Conservation (phyloP, 2,888 invertebrate species). For the Rhamphomyia laevipes region DNA sequence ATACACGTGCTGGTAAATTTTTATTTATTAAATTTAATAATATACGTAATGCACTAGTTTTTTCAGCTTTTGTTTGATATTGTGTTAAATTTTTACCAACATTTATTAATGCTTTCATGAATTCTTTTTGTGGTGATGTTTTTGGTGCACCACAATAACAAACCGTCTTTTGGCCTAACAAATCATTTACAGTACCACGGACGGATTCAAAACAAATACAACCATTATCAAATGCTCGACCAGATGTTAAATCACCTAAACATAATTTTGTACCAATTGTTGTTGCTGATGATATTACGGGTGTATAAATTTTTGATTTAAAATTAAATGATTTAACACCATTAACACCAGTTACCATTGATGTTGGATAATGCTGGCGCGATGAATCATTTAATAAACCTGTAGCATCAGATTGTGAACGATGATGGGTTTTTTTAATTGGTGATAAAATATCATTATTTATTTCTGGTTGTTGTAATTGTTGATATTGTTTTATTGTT, state of each 20-base stretch:
- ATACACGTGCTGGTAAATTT: conserved; percentile 94
- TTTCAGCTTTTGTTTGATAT: conserved; percentile 77
- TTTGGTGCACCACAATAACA: conserved; percentile 74
- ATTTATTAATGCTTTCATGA: conserved; percentile 74
- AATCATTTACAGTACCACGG: conserved; percentile 62
- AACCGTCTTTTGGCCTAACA: conserved; percentile 62
- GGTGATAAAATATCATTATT: conserved; percentile 28
- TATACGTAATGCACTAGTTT: conserved; percentile 83
- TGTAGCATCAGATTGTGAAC: conserved; percentile 68
- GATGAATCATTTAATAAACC: conserved; percentile 43
- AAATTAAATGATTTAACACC: conserved; percentile 22
- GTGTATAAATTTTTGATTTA: conserved; percentile 27
- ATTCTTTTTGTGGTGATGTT: conserved; percentile 71
- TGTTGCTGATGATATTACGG: conserved; percentile 14
- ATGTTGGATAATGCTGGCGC: conserved; percentile 9
- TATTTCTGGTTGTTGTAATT: background rate
- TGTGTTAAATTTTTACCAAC: conserved; percentile 75
- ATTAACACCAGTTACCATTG: conserved; percentile 7
- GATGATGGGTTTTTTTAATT: conserved; percentile 66
- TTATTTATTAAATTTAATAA: conserved; percentile 89
- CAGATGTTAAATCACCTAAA: conserved; percentile 84
- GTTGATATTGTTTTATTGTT: background rate
- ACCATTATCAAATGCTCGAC: conserved; percentile 92
- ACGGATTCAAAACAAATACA: conserved; percentile 86
- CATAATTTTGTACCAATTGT: conserved; percentile 49